A percentile compares a stretch with the other conserved stretches of the same genome.
These are phyloP conservation scores for Enchytraeus crypticus DNA, from an alignment of 2,888 invertebrate genomes.

Conservation along the genomic window DNA sequence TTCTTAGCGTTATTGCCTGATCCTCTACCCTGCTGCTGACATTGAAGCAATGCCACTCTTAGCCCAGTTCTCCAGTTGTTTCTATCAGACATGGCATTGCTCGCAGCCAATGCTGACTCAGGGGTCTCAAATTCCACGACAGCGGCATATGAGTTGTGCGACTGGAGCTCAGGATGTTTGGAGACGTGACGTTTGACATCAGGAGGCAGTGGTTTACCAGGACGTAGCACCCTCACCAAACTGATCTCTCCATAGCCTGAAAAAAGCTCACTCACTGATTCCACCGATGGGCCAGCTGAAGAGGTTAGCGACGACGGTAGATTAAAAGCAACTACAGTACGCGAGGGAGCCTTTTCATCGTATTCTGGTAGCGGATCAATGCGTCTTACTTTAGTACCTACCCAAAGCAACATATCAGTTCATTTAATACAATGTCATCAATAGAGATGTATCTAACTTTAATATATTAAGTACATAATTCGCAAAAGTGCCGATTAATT, in stretches of 20 bases:
- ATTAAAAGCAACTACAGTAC: slow-evolving; percentile 78
- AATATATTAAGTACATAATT: too few relatives aligned
- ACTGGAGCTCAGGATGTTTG: slow-evolving; percentile 75
- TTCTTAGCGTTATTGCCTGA: too few relatives aligned
- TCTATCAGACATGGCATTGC: slow-evolving; percentile 50
- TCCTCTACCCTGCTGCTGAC: too few relatives aligned
- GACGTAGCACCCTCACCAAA: slow-evolving; percentile 73
- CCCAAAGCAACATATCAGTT: too few relatives aligned
- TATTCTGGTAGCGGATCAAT: slow-evolving; percentile 75
- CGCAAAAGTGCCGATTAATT: too few relatives aligned
- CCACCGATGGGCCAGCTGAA: slow-evolving; percentile 77
- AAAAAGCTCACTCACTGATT: slow-evolving; percentile 83
- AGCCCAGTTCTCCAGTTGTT: slow-evolving; percentile 42
- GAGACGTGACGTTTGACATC: slow-evolving; percentile 83
- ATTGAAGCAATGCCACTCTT: slow-evolving; percentile 45
- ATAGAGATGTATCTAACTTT: too few relatives aligned
- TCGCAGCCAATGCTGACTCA: slow-evolving; percentile 72
- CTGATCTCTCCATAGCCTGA: slow-evolving; percentile 78
- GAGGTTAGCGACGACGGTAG: slow-evolving; percentile 66
- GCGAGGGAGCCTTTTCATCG: slow-evolving; percentile 84
- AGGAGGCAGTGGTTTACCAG: slow-evolving; percentile 79
- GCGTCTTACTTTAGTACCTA: slow-evolving; percentile 75
- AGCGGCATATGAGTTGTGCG: slow-evolving; percentile 65
- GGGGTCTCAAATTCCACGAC: slow-evolving; percentile 82
- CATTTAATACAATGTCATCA: too few relatives aligned